phyloP scores from a whole-genome alignment of 2,113 vertebrate species.

The Cynoglossus semilaevis region DNA sequence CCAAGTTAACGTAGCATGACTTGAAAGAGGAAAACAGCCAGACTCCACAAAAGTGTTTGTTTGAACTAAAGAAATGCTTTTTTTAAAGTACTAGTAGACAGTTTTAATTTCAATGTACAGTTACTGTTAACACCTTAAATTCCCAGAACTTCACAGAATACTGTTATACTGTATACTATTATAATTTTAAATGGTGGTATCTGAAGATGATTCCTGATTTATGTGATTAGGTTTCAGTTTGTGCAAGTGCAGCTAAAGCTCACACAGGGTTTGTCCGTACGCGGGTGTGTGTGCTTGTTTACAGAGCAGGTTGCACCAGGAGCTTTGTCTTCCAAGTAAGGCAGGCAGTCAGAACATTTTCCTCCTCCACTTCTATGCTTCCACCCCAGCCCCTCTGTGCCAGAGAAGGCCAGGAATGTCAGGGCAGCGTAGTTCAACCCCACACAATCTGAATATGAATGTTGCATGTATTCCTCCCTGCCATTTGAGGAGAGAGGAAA shows the following conservation, averaged over 20 bases:
- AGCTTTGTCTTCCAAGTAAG: slow-evolving; percentile 69
- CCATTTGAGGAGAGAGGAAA: neutral
- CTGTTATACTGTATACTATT: too few species aligned
- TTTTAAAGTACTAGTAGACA: too few species aligned
- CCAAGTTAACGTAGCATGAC: too few species aligned
- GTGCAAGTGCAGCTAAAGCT: slow-evolving; percentile 16
- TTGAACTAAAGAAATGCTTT: too few species aligned
- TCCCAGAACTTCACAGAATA: too few species aligned
- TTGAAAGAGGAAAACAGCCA: too few species aligned
- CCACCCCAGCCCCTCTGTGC: slow-evolving; percentile 37
- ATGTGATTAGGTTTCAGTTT: slow-evolving; percentile 7
- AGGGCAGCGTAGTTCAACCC: slow-evolving; percentile 36
- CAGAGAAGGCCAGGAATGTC: slow-evolving; percentile 71
- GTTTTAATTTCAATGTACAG: too few species aligned
- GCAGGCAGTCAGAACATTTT: slow-evolving; percentile 55
- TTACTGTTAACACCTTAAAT: too few species aligned
- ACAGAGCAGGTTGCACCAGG: slow-evolving; percentile 48
- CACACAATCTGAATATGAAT: slow-evolving; percentile 24
- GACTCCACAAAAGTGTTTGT: too few species aligned
- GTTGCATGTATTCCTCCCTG: slow-evolving; percentile 26
- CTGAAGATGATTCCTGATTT: slow-evolving; percentile 7
- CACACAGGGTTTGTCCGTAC: slow-evolving; percentile 13
- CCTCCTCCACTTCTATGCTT: slow-evolving; percentile 49
- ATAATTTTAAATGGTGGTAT: neutral
- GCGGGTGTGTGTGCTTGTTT: slow-evolving; percentile 45